Evolutionary conservation across 2,797 vertebrate species (phyloP).

Genomic region (Tokudaia muenninki): DNA sequence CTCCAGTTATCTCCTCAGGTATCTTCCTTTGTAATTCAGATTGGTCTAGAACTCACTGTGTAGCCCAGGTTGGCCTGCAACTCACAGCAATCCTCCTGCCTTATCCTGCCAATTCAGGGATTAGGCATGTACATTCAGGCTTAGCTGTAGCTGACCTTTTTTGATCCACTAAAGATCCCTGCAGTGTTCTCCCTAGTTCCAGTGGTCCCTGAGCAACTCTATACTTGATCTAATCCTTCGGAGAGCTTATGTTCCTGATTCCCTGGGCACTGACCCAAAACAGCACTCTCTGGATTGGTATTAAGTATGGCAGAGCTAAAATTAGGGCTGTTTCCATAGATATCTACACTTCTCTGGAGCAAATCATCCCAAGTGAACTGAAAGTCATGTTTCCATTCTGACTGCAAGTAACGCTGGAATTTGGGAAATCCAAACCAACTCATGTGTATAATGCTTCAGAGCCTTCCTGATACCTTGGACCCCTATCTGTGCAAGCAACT

Average conservation of each 20-base stretch:
- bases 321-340: constrained; percentile 81
- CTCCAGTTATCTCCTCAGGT: background rate
- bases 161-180: background rate
- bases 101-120: background rate
- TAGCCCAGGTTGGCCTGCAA: background rate
- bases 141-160: background rate
- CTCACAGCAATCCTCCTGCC: background rate
- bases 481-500: rapidly evolving
- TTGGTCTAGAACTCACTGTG: background rate
- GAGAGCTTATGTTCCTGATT: background rate
- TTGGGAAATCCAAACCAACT: background rate
- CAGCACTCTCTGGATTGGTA: constrained; percentile 57
- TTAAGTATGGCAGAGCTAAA: constrained; percentile 75
- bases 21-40: background rate
- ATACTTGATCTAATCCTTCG: background rate
- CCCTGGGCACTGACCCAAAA: constrained; percentile 66
- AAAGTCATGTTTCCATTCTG: background rate
- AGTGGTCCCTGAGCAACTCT: background rate
- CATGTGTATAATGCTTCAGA: background rate
- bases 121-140: background rate
- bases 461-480: background rate
- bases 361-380: constrained; percentile 65
- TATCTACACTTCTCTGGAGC: constrained; percentile 68
- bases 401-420: background rate
- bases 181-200: background rate